Base-by-base conservation (phyloP, 2,113 vertebrate species). In the Peromyscus californicus region DNA sequence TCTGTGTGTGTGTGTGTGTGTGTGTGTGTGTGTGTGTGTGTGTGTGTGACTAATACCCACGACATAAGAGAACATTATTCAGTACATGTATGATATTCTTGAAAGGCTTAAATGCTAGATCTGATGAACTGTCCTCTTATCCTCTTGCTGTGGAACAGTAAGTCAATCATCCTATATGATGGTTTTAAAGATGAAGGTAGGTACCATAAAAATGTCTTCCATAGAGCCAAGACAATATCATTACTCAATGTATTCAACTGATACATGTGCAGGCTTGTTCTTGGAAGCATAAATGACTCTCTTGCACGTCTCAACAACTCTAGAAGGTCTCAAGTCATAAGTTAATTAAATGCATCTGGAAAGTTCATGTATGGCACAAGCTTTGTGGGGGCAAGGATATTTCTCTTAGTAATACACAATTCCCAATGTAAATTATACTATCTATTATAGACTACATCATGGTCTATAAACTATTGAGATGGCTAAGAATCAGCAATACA, bases 171-270 rank as follows among this genome's bases (percentile, higher is more conserved):
- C 54, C 74, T 9, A 24, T 21, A 80, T 65, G 33, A 59, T 51
- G 5, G 54, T 63, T 95, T 87, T 70, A 88, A 78, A 61, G 33
- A 87, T 86, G 26, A 86, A 91, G 31, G 29, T 39, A 33, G 12
- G 21, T 24, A 72, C 67, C 33, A 54, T 7, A 83, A 95, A 96
- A 42, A 33, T 51, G 21, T 69, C 65, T 79, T 74, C 54, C 70
- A 86, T 5, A 65, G 45, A 87, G 17, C 76, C 61, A 94, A 91
- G 78, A 57, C 95, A 91, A 92, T 75, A 74, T 26, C 45, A 39
- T 70, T 84, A 17, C 29, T 91, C 26, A 51, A 7, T 45, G 31
- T 76, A 45, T 15, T 75, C 42, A 88, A 1, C 70, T 63, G 21
- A 63, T 88, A 57, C 2, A 72, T 59, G 57, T 91, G 42, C 45